Evolutionary conservation across 2,113 vertebrate species (phyloP).

Genomic region (Antigone vipio): DNA sequence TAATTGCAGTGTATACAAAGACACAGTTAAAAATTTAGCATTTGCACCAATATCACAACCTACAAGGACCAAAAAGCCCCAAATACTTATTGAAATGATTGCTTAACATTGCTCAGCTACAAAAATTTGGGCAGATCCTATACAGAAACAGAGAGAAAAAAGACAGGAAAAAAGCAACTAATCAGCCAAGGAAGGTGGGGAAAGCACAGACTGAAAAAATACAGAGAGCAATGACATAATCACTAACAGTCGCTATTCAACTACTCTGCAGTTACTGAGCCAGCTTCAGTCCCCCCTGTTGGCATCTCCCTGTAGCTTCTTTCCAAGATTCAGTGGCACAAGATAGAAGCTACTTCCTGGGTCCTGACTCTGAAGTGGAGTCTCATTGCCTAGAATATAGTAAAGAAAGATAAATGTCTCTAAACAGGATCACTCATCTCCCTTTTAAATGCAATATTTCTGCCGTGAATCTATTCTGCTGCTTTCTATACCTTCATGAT

Average conservation of each 20-base stretch:
- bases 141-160: neutral
- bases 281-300: neutral
- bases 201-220: neutral
- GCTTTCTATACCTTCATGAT: neutral
- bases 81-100: neutral
- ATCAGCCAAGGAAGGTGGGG: neutral
- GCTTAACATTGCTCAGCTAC: neutral
- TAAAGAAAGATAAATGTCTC: neutral
- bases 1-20: neutral
- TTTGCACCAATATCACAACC: neutral
- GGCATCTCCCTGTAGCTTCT: neutral
- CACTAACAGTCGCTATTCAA: neutral
- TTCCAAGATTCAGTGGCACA: neutral
- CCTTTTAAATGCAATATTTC: neutral
- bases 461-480: neutral
- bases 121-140: neutral
- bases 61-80: neutral
- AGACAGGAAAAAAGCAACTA: neutral
- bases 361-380: neutral
- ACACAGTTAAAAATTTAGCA: neutral
- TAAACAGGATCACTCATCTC: neutral
- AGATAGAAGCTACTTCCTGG: neutral
- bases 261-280: neutral
- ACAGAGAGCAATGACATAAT: neutral
- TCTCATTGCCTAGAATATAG: neutral